These are phyloP conservation scores for Acanthurus tractus DNA, from an alignment of 2,797 vertebrate species.

Conservation along the genomic window DNA sequence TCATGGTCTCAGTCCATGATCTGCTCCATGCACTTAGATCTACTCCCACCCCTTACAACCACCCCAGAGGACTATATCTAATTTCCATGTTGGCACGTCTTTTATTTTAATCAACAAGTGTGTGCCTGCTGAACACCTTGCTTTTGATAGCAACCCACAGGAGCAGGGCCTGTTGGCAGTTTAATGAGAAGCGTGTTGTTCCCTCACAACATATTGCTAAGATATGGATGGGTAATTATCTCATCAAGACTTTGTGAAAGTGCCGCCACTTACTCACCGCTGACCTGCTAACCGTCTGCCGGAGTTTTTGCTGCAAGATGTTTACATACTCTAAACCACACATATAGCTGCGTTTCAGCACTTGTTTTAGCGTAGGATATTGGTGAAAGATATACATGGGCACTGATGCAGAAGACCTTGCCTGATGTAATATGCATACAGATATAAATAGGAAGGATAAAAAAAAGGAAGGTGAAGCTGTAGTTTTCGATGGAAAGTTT, in stretches of 20 bases:
- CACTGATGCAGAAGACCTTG: background rate
- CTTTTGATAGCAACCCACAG: constrained; percentile 62
- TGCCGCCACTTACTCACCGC: constrained; percentile 72
- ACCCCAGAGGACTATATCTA: constrained; percentile 39
- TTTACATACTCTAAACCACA: constrained; percentile 23
- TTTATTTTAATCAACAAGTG: constrained; percentile 70
- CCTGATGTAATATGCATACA: constrained; percentile 5
- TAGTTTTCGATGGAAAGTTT: too few relatives aligned
- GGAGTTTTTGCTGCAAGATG: constrained; percentile 49
- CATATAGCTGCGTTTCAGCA: constrained; percentile 14
- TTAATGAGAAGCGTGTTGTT: constrained; percentile 76
- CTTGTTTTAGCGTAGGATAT: background rate
- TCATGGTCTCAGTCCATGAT: constrained; percentile 23
- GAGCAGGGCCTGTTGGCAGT: constrained; percentile 55
- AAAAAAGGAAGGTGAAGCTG: too few relatives aligned
- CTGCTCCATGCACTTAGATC: constrained; percentile 8
- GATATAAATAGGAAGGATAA: background rate
- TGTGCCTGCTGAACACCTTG: constrained; percentile 58
- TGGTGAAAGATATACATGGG: background rate
- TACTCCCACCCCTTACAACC: constrained; percentile 30
- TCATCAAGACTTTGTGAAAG: constrained; percentile 82
- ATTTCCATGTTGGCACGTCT: constrained; percentile 47
- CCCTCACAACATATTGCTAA: constrained; percentile 79
- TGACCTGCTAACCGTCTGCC: constrained; percentile 77
- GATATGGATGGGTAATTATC: constrained; percentile 84